Evolutionary conservation across 1,140 invertebrate species (phyloP), one percentile per base, ranked within the genome.

Genomic region (Leptopilina boulardi): DNA sequence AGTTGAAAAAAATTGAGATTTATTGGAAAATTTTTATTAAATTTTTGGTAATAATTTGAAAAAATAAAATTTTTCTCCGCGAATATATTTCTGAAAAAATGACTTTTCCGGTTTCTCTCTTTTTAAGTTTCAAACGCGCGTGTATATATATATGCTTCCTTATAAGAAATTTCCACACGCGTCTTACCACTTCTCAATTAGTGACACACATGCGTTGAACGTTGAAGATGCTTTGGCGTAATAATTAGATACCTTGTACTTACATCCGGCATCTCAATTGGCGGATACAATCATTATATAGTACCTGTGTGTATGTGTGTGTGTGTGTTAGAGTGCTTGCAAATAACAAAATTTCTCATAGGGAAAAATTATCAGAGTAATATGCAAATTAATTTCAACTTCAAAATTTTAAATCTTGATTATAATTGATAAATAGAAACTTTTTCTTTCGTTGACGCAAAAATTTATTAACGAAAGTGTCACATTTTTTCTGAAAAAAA

Each of bases 231-330:
- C 47, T 42, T 70, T 59, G 44, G 59, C 74, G 76, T 47, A 47
- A 77, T 78, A 78, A 81, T 81, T 78, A 81, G 74, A 59, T 66
- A 74, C 79, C 59, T 42, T 54, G 66, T 74, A 47, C 47, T 51
- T 51, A 59, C 77, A 78, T 78, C 77, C 80, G 80, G 80, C 77
- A 75, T 77, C 66, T 73, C 76, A 73, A 81, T 75, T 71, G 75
- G 75, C 77, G 75, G 80, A 79, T 81, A 76, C 77, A 73, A 79
- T 81, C 77, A 81, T 81, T 75, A 81, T 71, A 79, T 66, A n/a
- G 47, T 51, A 51, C 8, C n/a, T n/a, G n/a, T n/a, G n/a, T n/a
- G n/a, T n/a, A n/a, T n/a, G n/a, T n/a, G n/a, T n/a, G n/a, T n/a
- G n/a, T n/a, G n/a, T n/a, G n/a, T n/a, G n/a, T n/a, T n/a, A 51